Base-by-base conservation (phyloP, 2,888 invertebrate species). In the Leucophenga maculata region DNA sequence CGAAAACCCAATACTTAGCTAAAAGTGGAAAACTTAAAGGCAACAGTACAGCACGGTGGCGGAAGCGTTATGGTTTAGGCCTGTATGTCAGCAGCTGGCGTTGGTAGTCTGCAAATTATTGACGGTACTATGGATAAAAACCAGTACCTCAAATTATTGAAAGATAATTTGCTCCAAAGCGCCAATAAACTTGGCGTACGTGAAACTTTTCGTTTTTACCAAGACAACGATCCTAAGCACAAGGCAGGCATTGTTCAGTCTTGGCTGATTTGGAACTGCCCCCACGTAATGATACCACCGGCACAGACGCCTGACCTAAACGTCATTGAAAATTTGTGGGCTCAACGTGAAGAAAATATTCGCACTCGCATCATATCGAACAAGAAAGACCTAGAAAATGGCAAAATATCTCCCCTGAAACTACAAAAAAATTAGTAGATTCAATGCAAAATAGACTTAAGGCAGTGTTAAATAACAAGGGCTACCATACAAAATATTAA, bases 1-100 rank as follows among this genome's bases (percentile, higher is more conserved):
- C 65, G 71, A 13, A 68, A 71, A 39, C 62, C 62, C 13, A 62
- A 62, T 62, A 62, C 60, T 9, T 32, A 62, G 60, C 68, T 68
- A 1, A 3, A 50, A 50, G 9, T 4, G 1, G 52, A 62, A 20
- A 18, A 50, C 31, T 26, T 60, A 6, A 68, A n/a, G 14, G 14
- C 60, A 6, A 39, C 62, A 32, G 46, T 67, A 22, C 57, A 68
- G 18, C 59, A 59, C 3, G 59, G 59, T 2, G 59, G 59, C 1
- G 59, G 39, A 31, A 39, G 13, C 14, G 64, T 48, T 1, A 22
- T 46, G 64, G 20, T 18, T 16, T 48, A 48, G 48, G 46, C 9
- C 22, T 18, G 3, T 48, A 48, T 20, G 46, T 4, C 22, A 13
- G 20, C 13, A 11, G 1, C 9, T 8, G 64, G 46, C 4, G 2